phyloP scores from a whole-genome alignment of 2,113 vertebrate genomes.

The Crotalus tigris region DNA sequence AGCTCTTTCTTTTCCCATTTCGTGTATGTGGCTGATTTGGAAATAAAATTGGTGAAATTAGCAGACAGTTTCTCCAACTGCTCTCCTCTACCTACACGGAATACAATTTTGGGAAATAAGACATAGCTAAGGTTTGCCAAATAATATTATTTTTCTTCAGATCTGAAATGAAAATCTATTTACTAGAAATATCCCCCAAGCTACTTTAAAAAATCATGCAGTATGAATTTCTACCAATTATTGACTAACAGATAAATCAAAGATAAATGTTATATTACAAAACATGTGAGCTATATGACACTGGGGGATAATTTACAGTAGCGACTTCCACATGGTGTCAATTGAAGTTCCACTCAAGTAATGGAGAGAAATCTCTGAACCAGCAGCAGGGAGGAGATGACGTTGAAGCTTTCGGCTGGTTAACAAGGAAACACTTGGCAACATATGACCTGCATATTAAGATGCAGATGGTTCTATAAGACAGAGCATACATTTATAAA shows the following conservation, averaged over 20 bases:
- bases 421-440: constrained; percentile 64
- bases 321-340: not conserved
- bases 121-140: fast-evolving
- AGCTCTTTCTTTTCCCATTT: not conserved
- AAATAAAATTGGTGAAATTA: not conserved
- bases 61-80: not conserved
- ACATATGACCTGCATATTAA: constrained; percentile 69
- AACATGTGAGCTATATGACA: not conserved
- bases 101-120: fast-evolving
- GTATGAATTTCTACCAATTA: not conserved
- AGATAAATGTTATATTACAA: not conserved
- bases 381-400: constrained; percentile 42
- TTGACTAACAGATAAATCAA: not conserved
- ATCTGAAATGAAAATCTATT: not conserved
- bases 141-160: not conserved
- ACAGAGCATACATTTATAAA: constrained; percentile 68
- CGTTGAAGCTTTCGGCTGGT: constrained; percentile 54
- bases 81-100: not conserved
- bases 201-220: fast-evolving
- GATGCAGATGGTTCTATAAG: constrained; percentile 66
- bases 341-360: not conserved
- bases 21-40: not conserved
- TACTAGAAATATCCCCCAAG: not conserved
- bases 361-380: constrained; percentile 46
- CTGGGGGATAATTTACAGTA: constrained; percentile 9